Conservation (phyloP, 2,797 vertebrate species). For the Sebastolobus altivelis region DNA sequence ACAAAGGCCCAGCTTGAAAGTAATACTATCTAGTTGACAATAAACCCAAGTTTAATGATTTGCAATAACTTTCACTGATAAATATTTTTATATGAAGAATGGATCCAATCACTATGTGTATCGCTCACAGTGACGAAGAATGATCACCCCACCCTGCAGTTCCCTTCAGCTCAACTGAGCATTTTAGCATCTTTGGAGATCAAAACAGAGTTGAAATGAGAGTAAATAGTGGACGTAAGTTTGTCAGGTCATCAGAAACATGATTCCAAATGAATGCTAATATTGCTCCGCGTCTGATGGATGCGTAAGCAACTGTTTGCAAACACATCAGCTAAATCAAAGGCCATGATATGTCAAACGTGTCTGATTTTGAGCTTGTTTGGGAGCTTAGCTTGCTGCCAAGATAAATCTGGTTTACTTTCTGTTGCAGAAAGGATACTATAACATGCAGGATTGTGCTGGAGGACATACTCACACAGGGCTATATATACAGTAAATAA, state of each 20-base stretch:
- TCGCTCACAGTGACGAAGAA: background rate
- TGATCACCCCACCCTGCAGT: background rate
- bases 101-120: background rate
- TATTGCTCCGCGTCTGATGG: background rate
- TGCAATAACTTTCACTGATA: background rate
- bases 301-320: background rate
- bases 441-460: background rate
- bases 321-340: background rate
- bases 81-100: background rate
- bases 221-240: background rate
- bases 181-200: background rate
- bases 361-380: background rate
- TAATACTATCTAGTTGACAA: background rate
- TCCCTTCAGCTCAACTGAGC: accelerated
- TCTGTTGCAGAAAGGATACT: background rate
- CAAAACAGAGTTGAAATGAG: background rate
- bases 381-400: background rate
- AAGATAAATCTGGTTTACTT: background rate
- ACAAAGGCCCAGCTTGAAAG: background rate
- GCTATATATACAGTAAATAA: background rate
- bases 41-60: background rate
- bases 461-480: no score
- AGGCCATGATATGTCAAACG: background rate
- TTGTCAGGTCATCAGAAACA: background rate
- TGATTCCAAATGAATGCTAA: background rate